These are phyloP conservation scores for Lithophane socia DNA, from an alignment of 2,888 invertebrate species.

Conservation along the genomic window DNA sequence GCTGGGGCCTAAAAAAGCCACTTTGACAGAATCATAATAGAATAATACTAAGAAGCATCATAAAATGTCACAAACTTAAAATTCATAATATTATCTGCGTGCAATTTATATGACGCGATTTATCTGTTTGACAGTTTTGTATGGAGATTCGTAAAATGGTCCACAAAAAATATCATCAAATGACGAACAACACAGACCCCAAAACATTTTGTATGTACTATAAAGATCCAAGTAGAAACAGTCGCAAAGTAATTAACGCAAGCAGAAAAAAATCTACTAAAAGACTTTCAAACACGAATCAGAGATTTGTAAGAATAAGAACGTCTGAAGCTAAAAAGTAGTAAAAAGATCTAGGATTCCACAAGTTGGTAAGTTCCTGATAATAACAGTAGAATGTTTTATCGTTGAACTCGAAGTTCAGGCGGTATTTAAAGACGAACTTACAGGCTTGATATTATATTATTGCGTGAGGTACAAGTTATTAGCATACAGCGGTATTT, in stretches of 20 bases:
- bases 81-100: too few relatives aligned
- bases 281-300: constrained; percentile 24
- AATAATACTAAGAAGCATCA: too few relatives aligned
- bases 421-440: constrained; percentile 66
- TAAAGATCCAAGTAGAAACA: background rate
- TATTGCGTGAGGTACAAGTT: constrained; percentile 7
- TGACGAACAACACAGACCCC: background rate
- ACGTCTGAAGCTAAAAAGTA: constrained; percentile 36
- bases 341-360: constrained; percentile 48
- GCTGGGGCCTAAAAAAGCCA: too few relatives aligned
- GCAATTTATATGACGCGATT: too few relatives aligned
- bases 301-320: constrained; percentile 43
- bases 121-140: too few relatives aligned
- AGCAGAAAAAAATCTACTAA: constrained; percentile 22
- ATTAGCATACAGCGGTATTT: background rate
- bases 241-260: constrained; percentile 15
- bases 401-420: constrained; percentile 65
- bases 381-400: constrained; percentile 67
- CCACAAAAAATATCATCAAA: background rate
- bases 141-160: too few relatives aligned
- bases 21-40: too few relatives aligned
- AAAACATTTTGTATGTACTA: background rate
- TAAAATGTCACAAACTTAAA: too few relatives aligned
- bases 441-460: constrained; percentile 53
- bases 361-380: constrained; percentile 63